A percentile compares a stretch with the other conserved stretches of the same genome.
These are phyloP conservation scores for Apogon hyalosoma DNA, from an alignment of 2,797 vertebrate genomes.

Conservation along the genomic window DNA sequence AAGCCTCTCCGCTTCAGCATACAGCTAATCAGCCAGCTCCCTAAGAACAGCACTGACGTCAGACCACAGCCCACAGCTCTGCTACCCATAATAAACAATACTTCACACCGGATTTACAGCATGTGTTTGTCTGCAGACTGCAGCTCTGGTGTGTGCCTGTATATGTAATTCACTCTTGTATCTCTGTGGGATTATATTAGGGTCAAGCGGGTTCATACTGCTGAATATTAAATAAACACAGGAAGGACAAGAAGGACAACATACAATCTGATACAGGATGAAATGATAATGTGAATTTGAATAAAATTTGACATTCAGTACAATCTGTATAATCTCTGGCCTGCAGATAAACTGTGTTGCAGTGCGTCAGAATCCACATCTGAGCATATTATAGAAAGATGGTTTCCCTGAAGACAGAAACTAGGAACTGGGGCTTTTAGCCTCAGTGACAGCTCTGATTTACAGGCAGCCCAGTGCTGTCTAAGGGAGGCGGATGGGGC, in stretches of 20 bases:
- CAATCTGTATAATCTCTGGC: conserved; percentile 29
- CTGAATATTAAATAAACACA: conserved; percentile 36
- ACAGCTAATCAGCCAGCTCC: conserved; percentile 65
- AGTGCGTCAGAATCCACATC: conserved; percentile 30
- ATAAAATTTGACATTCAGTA: conserved; percentile 31
- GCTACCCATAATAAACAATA: conserved; percentile 67
- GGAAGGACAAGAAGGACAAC: conserved; percentile 9
- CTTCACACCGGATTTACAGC: conserved; percentile 37
- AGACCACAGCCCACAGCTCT: conserved; percentile 35
- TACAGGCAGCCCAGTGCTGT: conserved; percentile 54
- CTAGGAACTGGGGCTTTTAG: conserved; percentile 39
- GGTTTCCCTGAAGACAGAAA: conserved; percentile 50
- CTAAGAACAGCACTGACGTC: conserved; percentile 49
- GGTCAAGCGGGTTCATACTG: conserved; percentile 16
- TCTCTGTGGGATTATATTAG: neutral
- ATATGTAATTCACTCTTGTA: conserved; percentile 2
- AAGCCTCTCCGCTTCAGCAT: conserved; percentile 39
- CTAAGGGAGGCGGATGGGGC: conserved; percentile 55
- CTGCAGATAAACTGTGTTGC: conserved; percentile 31
- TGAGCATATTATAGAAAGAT: conserved; percentile 45
- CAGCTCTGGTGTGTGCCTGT: conserved; percentile 24
- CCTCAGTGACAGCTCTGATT: conserved; percentile 65
- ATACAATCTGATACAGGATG: conserved; percentile 10
- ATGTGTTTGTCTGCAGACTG: neutral
- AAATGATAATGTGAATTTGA: conserved; percentile 22